Evolutionary conservation across 2,888 invertebrate species (phyloP).

Genomic region (Siphlonurus alternatus): DNA sequence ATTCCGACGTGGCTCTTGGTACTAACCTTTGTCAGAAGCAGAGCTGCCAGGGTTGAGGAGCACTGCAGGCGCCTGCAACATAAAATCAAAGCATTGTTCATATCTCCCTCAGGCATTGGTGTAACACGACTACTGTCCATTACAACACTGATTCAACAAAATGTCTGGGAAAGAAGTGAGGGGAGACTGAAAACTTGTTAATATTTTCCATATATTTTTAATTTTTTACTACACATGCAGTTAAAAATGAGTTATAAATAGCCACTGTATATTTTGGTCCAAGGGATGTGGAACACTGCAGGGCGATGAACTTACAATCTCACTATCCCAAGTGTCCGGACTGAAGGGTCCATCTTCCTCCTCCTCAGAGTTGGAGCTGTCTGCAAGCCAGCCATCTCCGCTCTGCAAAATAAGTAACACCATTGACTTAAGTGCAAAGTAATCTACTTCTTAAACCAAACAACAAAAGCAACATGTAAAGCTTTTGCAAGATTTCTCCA

Average conservation of each 20-base stretch:
- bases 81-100: constrained; percentile 8
- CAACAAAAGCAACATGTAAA: too few species aligned
- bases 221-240: too few species aligned
- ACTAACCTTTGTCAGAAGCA: constrained; percentile 53
- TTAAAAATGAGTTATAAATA: too few species aligned
- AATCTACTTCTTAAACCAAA: too few species aligned
- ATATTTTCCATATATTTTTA: too few species aligned
- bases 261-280: too few species aligned
- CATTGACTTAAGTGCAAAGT: too few species aligned
- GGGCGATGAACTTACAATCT: constrained; percentile 25
- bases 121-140: too few species aligned
- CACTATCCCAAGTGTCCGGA: background rate
- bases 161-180: too few species aligned
- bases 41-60: constrained; percentile 51
- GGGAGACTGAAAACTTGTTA: too few species aligned
- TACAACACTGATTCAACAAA: too few species aligned
- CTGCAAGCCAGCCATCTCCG: background rate
- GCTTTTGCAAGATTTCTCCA: too few species aligned
- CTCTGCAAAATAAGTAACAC: background rate
- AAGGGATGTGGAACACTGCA: constrained; percentile 55
- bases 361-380: background rate
- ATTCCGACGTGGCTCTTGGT: constrained; percentile 1
- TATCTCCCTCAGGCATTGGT: background rate
- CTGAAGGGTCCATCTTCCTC: background rate
- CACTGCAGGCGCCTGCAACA: constrained; percentile 41